A percentile compares a stretch with the other conserved stretches of the same genome.
phyloP scores from a whole-genome alignment of 1,140 invertebrate species.

The Globodera ellingtonae region DNA sequence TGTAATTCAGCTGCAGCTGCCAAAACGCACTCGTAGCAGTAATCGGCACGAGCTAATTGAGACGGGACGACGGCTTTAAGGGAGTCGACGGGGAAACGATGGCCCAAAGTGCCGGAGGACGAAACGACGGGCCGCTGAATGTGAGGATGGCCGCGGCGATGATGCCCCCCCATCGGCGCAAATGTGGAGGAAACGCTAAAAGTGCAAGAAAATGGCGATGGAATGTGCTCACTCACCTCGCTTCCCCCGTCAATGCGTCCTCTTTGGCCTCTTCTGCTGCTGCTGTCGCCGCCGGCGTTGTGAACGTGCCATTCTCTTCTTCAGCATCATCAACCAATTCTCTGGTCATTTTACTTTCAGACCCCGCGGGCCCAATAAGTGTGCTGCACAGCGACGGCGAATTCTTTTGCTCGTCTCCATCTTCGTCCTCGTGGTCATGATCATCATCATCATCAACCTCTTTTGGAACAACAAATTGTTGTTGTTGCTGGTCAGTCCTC shows the following conservation, averaged over 20 bases:
- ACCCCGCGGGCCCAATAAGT: not conserved
- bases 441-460: not conserved
- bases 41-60: not conserved
- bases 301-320: not conserved
- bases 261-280: not conserved
- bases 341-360: not conserved
- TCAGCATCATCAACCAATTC: not conserved
- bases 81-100: not conserved
- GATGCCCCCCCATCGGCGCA: not conserved
- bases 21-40: conserved; percentile 1
- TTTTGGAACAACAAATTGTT: not conserved
- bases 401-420: no score
- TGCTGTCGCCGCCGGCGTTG: no score
- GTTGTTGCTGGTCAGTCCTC: not conserved
- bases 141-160: not conserved
- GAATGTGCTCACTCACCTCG: not conserved
- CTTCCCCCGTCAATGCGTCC: not conserved
- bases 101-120: not conserved
- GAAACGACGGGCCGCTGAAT: not conserved
- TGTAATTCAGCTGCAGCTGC: not conserved
- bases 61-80: not conserved
- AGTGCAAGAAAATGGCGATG: not conserved
- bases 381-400: not conserved
- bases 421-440: no score
- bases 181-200: not conserved